A percentile compares a stretch with the other conserved stretches of the same genome.
Conservation (phyloP, 2,113 vertebrate species). For the Phalacrocorax brasilianus region DNA sequence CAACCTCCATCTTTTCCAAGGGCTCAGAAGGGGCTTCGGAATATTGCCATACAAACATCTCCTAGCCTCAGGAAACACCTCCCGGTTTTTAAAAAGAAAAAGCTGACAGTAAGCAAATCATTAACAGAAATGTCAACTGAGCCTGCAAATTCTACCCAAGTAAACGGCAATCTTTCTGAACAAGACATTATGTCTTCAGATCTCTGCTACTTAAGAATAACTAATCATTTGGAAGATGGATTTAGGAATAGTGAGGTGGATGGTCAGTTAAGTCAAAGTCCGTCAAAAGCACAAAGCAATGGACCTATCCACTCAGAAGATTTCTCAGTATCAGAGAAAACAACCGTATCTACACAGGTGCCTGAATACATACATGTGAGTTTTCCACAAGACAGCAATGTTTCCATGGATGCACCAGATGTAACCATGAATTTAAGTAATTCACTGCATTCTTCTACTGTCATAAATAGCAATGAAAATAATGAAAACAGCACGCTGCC, state of each 20-base stretch:
- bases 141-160: slow-evolving; percentile 52
- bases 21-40: slow-evolving; percentile 70
- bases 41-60: slow-evolving; percentile 81
- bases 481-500: not conserved
- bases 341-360: slow-evolving; percentile 71
- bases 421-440: not conserved
- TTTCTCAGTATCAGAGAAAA: slow-evolving; percentile 58
- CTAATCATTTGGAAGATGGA: slow-evolving; percentile 51
- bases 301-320: slow-evolving; percentile 57
- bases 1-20: slow-evolving; percentile 65
- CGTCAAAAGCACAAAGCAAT: slow-evolving; percentile 74
- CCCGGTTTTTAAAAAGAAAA: slow-evolving; percentile 76
- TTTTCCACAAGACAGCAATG: slow-evolving; percentile 31
- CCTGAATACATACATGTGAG: slow-evolving; percentile 73
- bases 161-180: slow-evolving; percentile 71
- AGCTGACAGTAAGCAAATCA: slow-evolving; percentile 69
- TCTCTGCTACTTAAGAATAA: slow-evolving; percentile 68
- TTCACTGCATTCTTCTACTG: not conserved
- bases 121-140: slow-evolving; percentile 71
- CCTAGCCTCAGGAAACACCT: slow-evolving; percentile 83
- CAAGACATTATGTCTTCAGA: slow-evolving; percentile 64
- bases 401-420: not conserved
- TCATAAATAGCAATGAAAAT: not conserved
- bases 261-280: not conserved
- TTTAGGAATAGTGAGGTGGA: slow-evolving; percentile 4